Evolutionary conservation across 2,888 invertebrate species (phyloP), one percentile per base, ranked within the genome.

Genomic region (Drosophila ochracea): DNA sequence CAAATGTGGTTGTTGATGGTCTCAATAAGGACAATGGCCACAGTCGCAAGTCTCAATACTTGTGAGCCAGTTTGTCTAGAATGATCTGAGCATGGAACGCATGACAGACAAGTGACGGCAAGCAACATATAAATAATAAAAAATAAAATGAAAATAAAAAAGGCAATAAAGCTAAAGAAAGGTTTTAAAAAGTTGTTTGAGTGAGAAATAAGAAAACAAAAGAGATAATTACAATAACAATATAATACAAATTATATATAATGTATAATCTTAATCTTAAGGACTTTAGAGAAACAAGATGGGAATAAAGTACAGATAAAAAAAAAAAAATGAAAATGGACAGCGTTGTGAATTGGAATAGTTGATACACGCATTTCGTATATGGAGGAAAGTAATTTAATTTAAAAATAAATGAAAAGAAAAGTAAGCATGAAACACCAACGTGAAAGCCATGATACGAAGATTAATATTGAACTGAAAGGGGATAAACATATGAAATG

Each of bases 1-100:
- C 66, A 80, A 86, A 77, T 80, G 76, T 68, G 68, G 39, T 57
- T 67, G 75, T 49, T 75, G 50, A 66, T 64, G 73, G 75, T 66
- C 68, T 68, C 66, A 73, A 71, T 61, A 68, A 65, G 69, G 65
- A 85, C 72, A 78, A 83, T 58, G 28, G 57, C 60, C 49, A 19
- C 19, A 39, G 47, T 11, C 43, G 37, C 31, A 43, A 25, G 41
- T 47, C 43, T 33, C 47, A 21, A 68, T 35, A 41, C 35, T 35
- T 57, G 31, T 11, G 13, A 25, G 9, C 10, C 33, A 35, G 4
- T 43, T 41, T 31, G 19, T 7, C 31, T 64, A 49, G 50, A n/a
- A 41, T 33, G 39, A 35, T 50, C 7, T 50, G 50, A 37, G 31
- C 25, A 19, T 39, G 31, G 37, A 35, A 33, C 19, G 41, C 13